Base-by-base conservation (phyloP, 1,140 invertebrate species). In the Ostrea edulis region DNA sequence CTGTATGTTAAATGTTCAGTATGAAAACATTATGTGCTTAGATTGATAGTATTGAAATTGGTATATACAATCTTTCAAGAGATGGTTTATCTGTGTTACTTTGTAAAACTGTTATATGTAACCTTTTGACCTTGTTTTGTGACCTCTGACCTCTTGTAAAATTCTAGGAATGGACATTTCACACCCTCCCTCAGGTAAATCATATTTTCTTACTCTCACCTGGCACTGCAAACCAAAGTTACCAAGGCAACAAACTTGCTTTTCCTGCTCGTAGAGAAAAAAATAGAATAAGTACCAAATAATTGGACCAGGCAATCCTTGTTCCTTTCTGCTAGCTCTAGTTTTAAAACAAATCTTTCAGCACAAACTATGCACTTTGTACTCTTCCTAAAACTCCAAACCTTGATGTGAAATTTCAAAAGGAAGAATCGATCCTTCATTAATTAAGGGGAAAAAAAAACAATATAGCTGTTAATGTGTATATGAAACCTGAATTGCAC, bases 91-190 rank as follows among this genome's bases (percentile, higher is more conserved):
- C n/a, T 62, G 55, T n/a, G 17, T 29, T 35, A 77, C 11, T 11
- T 29, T 77, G 17, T 14, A 29, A 77, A 29, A 29, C 68, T 22
- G 20, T 68, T 77, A 77, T 77, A 35, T 77, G 22, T 77, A 77
- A 77, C 68, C 68, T 77, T 77, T 77, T 77, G 68, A 77, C 68
- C 68, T 77, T 77, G 68, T 77, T 77, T 77, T 77, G 55, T 77
- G 68, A 77, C 68, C 68, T 77, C 29, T 77, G 68, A 29, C 68
- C 68, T 77, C 68, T 77, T 77, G 68, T 77, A 77, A 77, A 77
- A 77, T 77, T 77, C 68, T 77, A 77, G 68, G 68, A 77, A 77
- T 77, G 68, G 68, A 77, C 68, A 77, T 77, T 77, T 77, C 68
- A 77, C 68, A 77, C 68, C 68, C 68, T 77, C 29, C 68, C 68